Base-by-base conservation (phyloP, 2,888 invertebrate genomes). In the Augochlorella aurata region DNA sequence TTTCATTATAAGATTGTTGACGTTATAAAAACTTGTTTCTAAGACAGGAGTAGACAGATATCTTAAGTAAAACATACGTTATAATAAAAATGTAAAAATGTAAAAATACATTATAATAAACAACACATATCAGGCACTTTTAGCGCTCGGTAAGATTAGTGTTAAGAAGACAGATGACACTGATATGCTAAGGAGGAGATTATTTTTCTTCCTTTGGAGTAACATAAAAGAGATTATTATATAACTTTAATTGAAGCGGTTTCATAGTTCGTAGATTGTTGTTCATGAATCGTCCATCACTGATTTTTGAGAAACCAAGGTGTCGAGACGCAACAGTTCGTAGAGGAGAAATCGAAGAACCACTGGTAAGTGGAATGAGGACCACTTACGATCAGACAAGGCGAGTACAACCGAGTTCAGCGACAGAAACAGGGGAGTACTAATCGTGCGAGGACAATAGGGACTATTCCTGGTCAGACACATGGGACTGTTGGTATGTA, bases 401-500 rank as follows among this genome's bases (percentile, higher is more conserved):
- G 24, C 10, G 38, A 63, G 18, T 38, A 38, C 18, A 63, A 38
- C 29, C 29, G 63, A 9, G 63, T 63, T 38, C 63, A 29, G 63
- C 63, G 38, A 63, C 63, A 63, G 63, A 63, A 63, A 9, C 29
- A 18, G 38, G 63, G 38, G 8, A 18, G 18, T 29, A 63, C 63
- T 63, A 38, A 63, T 63, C 38, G 38, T 38, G 29, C 63, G 18
- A 63, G 63, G 63, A 38, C 38, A 38, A 63, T 38, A 63, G 38
- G 38, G 63, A 63, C 63, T 63, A 63, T 63, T 63, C 29, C n/a
- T 18, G 63, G 38, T 63, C 38, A 63, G 63, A 63, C 29, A 38
- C 38, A 29, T 18, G 18, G 63, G 63, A 63, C 38, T 63, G 38
- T 63, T 18, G 63, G 63, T 63, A 38, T 38, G 63, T 63, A 63